phyloP scores from a whole-genome alignment of 2,797 vertebrate genomes.

The Eutrigla gurnardus region DNA sequence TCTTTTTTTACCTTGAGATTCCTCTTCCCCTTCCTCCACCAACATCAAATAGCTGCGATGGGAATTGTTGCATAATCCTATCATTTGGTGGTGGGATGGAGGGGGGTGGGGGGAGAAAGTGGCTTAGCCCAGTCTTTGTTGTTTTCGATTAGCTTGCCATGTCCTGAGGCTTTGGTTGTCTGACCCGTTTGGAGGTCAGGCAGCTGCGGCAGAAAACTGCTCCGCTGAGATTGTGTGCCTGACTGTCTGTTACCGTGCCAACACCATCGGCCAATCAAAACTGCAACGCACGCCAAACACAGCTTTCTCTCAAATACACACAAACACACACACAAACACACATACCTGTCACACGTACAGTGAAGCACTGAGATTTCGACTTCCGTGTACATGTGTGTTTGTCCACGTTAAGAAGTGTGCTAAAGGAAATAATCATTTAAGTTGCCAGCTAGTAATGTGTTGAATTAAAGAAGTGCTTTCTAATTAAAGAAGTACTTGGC shows the following conservation, averaged over 20 bases:
- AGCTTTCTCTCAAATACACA: slow-evolving; percentile 29
- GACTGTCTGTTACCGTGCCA: slow-evolving; percentile 70
- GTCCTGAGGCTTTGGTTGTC: slow-evolving; percentile 70
- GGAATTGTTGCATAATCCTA: slow-evolving; percentile 65
- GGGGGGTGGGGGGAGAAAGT: slow-evolving; percentile 2
- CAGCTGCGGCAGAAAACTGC: slow-evolving; percentile 63
- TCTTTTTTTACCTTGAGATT: slow-evolving; percentile 11
- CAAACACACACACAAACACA: slow-evolving; percentile 19
- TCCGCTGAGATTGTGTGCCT: slow-evolving; percentile 64
- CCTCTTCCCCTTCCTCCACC: slow-evolving; percentile 5
- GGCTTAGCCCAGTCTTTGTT: slow-evolving; percentile 59
- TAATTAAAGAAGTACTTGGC: slow-evolving; percentile 66
- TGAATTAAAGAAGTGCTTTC: slow-evolving; percentile 69
- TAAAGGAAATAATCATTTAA: slow-evolving; percentile 62
- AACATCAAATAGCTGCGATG: slow-evolving; percentile 38
- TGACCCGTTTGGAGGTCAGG: slow-evolving; percentile 75
- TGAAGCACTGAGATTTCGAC: neutral
- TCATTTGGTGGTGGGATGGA: slow-evolving; percentile 46
- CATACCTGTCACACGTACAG: slow-evolving; percentile 26
- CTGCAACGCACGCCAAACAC: slow-evolving; percentile 38
- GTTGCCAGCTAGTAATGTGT: slow-evolving; percentile 53
- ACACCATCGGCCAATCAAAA: slow-evolving; percentile 73
- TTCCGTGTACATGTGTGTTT: slow-evolving; percentile 25
- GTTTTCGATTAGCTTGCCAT: slow-evolving; percentile 66
- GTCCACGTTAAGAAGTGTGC: slow-evolving; percentile 16